Percentiles rank a stretch among this genome's conserved stretches.
Conservation (phyloP, 2,888 invertebrate species). For the Sepiola atlantica region DNA sequence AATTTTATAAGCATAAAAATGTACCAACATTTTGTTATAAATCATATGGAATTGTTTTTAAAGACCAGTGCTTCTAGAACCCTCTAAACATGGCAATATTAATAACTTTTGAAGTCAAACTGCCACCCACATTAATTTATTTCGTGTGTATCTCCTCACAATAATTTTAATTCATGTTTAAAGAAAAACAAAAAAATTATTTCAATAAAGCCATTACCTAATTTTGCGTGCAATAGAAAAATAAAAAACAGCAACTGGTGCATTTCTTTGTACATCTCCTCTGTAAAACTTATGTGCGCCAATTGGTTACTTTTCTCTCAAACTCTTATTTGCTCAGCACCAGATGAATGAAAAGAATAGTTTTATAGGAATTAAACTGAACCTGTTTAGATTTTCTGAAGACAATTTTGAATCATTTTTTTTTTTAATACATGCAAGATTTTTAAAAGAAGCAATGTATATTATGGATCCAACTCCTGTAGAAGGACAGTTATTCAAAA, state of each 20-base stretch:
- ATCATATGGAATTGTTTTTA: not conserved
- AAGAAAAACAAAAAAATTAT: not conserved
- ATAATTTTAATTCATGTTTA: too few species aligned
- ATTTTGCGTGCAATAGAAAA: not conserved
- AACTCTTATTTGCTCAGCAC: not conserved
- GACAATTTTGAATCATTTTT: not conserved
- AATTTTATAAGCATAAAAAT: constrained; percentile 32
- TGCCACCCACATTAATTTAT: not conserved
- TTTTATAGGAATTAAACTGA: not conserved
- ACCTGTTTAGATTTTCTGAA: not conserved
- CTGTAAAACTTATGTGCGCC: not conserved
- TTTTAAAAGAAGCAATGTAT: not conserved
- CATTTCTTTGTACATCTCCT: not conserved
- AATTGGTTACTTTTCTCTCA: not conserved
- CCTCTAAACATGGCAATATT: not conserved
- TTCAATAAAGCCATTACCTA: not conserved
- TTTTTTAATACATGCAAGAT: not conserved
- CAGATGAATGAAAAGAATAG: not conserved
- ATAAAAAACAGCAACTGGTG: not conserved
- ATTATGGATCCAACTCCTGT: not conserved
- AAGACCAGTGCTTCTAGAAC: not conserved
- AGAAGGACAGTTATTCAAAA: not conserved
- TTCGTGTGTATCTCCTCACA: too few species aligned
- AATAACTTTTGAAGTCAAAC: not conserved
- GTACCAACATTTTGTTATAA: not conserved